Conservation (phyloP, 2,113 vertebrate genomes). For the Oenanthe oenanthe region DNA sequence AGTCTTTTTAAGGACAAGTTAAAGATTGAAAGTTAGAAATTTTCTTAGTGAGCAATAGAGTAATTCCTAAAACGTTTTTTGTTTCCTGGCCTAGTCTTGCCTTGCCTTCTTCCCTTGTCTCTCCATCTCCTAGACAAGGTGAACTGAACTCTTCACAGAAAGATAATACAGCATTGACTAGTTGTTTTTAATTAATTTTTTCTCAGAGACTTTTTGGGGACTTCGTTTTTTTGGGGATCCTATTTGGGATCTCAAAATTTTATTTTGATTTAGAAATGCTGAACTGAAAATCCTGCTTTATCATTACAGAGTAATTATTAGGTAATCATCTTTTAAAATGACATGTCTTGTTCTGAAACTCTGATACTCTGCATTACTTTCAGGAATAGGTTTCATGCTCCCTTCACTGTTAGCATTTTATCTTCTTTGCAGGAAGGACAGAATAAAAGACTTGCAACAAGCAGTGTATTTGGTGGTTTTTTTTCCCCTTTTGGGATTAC, state of each 20-base stretch:
- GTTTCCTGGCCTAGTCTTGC: not conserved
- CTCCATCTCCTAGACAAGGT: not conserved
- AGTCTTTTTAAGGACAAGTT: not conserved
- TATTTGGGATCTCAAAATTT: not conserved
- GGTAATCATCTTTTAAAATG: not conserved
- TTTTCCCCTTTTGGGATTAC: not conserved
- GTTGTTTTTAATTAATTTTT: not conserved
- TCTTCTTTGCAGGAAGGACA: not conserved
- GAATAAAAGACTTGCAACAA: not conserved
- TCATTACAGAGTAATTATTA: not conserved
- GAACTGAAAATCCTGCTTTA: not conserved
- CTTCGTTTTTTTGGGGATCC: not conserved
- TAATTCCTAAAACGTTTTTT: not conserved
- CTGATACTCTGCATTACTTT: not conserved
- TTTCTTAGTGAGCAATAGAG: not conserved
- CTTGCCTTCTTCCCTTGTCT: not conserved
- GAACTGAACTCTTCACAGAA: not conserved
- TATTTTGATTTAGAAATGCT: not conserved
- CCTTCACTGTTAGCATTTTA: not conserved
- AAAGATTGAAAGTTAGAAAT: not conserved
- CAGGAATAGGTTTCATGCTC: not conserved
- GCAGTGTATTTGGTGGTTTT: not conserved
- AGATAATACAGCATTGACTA: not conserved
- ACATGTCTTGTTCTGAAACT: not conserved
- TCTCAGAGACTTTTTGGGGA: not conserved